These are phyloP conservation scores for Eurytoma adleriae DNA, from an alignment of 2,888 invertebrate species.

Conservation along the genomic window DNA sequence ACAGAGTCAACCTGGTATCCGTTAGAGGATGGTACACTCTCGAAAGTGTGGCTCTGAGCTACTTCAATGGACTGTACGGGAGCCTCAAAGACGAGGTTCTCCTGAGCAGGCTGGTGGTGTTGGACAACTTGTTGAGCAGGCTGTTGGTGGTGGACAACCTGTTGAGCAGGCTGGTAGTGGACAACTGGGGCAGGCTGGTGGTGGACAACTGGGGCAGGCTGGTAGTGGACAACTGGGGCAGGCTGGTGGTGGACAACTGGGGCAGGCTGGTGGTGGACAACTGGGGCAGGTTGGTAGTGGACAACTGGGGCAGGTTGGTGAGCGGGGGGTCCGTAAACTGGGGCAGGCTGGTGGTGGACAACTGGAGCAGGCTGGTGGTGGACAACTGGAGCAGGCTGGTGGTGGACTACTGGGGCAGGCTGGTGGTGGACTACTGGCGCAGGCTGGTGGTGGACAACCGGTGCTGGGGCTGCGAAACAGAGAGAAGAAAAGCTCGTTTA, in stretches of 20 bases:
- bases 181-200: neutral
- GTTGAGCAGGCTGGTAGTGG: slow-evolving; percentile 17
- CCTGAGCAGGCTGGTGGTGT: neutral
- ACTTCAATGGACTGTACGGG: slow-evolving; percentile 54
- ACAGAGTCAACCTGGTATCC: slow-evolving; percentile 52
- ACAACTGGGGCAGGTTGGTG: slow-evolving; percentile 7
- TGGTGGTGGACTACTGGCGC: slow-evolving; percentile 5
- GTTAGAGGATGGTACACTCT: slow-evolving; percentile 16
- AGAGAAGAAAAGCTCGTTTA: no score
- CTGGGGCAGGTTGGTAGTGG: slow-evolving; percentile 4
- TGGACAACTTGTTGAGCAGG: neutral
- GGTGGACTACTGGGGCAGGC: slow-evolving; percentile 5
- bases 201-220: neutral
- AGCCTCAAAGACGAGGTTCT: slow-evolving; percentile 49
- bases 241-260: slow-evolving; percentile 29
- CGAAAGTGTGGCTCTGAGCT: slow-evolving; percentile 37
- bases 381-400: slow-evolving; percentile 13
- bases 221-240: slow-evolving; percentile 34
- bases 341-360: slow-evolving; percentile 35
- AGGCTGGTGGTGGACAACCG: slow-evolving; percentile 30
- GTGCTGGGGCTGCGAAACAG: neutral
- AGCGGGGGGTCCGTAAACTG: slow-evolving; percentile 20
- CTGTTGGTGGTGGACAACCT: slow-evolving; percentile 23
- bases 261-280: slow-evolving; percentile 7
- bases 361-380: slow-evolving; percentile 24